Percentiles rank a stretch among this genome's conserved stretches.
Conservation (phyloP, 2,113 vertebrate genomes). For the Tympanuchus pallidicinctus region DNA sequence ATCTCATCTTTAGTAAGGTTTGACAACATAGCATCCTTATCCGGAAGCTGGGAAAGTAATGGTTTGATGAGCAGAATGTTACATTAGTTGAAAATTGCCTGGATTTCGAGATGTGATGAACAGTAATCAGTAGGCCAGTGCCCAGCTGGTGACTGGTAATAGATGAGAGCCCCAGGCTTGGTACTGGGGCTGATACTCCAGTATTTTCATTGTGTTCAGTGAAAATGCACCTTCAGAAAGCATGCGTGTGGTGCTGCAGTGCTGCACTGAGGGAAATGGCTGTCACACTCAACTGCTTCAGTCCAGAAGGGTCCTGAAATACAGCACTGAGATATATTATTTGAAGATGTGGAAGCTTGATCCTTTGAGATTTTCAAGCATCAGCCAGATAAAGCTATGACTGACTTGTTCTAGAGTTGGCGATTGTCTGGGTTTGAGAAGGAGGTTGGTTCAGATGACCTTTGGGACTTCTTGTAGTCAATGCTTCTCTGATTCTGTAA, state of each 20-base stretch:
- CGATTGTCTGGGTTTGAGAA: neutral
- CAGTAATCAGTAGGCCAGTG: neutral
- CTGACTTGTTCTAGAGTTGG: neutral
- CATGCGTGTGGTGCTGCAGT: neutral
- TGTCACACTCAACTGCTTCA: neutral
- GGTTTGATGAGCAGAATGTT: neutral
- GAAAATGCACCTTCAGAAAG: neutral
- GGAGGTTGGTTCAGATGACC: neutral
- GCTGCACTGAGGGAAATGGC: neutral
- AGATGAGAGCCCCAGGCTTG: neutral
- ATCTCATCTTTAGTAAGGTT: neutral
- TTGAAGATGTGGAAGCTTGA: neutral
- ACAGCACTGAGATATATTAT: neutral
- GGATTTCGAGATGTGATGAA: neutral
- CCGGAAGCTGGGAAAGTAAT: neutral
- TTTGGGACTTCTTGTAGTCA: neutral
- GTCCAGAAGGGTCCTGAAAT: neutral
- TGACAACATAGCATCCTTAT: neutral
- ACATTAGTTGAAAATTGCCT: neutral
- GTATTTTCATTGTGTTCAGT: neutral
- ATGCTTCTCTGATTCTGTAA: neutral
- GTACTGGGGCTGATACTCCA: neutral
- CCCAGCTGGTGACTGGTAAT: neutral
- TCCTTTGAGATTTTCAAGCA: neutral
- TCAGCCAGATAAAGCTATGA: neutral